Evolutionary conservation across 2,113 vertebrate genomes (phyloP), one percentile per base, ranked within the genome.

Genomic region (Psittacus erithacus): DNA sequence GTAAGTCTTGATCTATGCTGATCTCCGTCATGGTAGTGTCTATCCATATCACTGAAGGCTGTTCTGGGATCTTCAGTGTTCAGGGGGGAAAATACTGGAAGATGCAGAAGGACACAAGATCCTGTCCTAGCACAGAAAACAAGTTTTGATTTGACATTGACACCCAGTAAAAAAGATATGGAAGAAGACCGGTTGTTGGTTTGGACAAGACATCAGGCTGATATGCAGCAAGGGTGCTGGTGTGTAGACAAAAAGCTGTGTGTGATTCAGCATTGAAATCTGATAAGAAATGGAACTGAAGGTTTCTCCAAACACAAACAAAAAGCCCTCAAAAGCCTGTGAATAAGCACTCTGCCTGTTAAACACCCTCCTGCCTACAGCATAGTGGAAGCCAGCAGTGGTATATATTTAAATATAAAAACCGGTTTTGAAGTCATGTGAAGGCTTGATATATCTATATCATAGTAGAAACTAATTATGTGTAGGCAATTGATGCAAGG

Each of bases 161-260:
- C 20, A 41, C 0, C 4, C 0, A 28, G 3, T 23, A 52, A 65
- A 44, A 81, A 4, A 10, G n/a, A 29, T 9, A n/a, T 16, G 9
- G 25, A 49, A 6, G 29, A 83, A 77, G 7, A 68, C 11, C 23
- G 31, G 6, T 13, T 23, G 11, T 29, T 52, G 52, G 5, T 18
- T 65, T 38, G n/a, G 7, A 49, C 27, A 55, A 67, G 41, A 39
- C 2, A 23, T 2, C 15, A 46, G 52, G 19, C 18, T 49, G 31
- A 31, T 18, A 10, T 1, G 7, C 20, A 71, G 23, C 14, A 33
- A 4, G 3, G 35, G 33, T 29, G 4, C 11, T 19, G 33, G 10
- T 49, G 13, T 19, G 11, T 17, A 28, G 60, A 25, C 3, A 49
- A 47, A 74, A 53, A 47, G 24, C 11, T 28, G 11, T 8, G 3